Evolutionary conservation across 2,888 invertebrate species (phyloP).

Genomic region (Lycocerus yunnanus): DNA sequence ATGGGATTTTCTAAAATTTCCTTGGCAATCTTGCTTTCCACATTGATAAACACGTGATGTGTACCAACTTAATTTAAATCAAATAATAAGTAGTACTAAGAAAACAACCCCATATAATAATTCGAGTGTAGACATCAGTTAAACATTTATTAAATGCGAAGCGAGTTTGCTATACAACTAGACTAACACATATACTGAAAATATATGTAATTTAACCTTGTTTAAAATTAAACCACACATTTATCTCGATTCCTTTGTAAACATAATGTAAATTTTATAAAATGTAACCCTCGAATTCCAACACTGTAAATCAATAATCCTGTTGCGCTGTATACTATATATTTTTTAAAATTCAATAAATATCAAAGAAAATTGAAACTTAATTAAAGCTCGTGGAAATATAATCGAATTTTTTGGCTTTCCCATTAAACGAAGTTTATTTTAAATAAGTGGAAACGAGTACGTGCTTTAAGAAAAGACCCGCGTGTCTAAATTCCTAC

Average conservation of each 20-base stretch:
- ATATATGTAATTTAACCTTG: conserved; percentile 8
- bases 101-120: conserved; percentile 6
- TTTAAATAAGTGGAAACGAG: conserved; percentile 8
- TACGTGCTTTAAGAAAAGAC: background rate
- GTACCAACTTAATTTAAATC: conserved; percentile 7
- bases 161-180: background rate
- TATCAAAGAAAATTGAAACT: background rate
- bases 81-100: conserved; percentile 3
- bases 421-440: background rate
- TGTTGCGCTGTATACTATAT: background rate
- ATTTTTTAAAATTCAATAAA: background rate
- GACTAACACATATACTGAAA: conserved; percentile 6
- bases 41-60: conserved; percentile 6
- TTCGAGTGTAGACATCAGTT: conserved; percentile 15
- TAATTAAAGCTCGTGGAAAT: background rate
- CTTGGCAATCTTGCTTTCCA: background rate
- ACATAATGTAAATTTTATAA: background rate
- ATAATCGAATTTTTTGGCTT: background rate
- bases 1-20: background rate
- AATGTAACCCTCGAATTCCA: background rate
- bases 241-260: background rate
- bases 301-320: background rate
- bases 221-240: conserved; percentile 10
- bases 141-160: conserved; percentile 18
- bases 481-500: conserved; percentile 22